These are phyloP conservation scores for Ooceraea biroi DNA, from an alignment of 1,140 invertebrate species.

Conservation along the genomic window DNA sequence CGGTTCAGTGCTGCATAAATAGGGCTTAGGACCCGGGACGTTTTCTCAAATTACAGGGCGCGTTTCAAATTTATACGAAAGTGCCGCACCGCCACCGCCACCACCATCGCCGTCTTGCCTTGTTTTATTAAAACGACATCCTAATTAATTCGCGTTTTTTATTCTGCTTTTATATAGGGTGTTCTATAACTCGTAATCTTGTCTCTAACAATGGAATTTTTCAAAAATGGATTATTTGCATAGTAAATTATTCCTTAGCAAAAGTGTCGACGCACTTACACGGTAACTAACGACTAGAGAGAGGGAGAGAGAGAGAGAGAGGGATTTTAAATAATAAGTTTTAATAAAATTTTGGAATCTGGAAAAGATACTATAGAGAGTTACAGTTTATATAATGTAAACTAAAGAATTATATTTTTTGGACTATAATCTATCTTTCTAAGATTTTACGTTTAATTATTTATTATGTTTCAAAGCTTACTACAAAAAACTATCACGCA, in stretches of 20 bases:
- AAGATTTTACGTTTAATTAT: too few relatives aligned
- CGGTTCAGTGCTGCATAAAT: slow-evolving; percentile 64
- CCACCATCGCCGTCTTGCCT: slow-evolving; percentile 15
- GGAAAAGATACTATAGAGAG: too few relatives aligned
- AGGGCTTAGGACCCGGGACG: slow-evolving; percentile 57
- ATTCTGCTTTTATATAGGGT: slow-evolving; percentile 30
- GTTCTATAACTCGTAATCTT: slow-evolving; percentile 30
- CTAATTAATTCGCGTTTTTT: slow-evolving; percentile 59
- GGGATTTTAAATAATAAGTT: too few relatives aligned
- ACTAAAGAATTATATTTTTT: too few relatives aligned
- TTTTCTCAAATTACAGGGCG: slow-evolving; percentile 62
- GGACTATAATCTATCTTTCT: too few relatives aligned
- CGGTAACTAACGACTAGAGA: too few relatives aligned
- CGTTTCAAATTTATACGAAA: slow-evolving; percentile 64
- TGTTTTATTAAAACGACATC: slow-evolving; percentile 59
- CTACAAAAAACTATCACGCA: too few relatives aligned
- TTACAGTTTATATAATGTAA: too few relatives aligned
- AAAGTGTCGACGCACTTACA: background rate
- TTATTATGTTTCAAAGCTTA: too few relatives aligned
- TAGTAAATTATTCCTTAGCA: background rate
- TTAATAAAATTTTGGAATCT: too few relatives aligned
- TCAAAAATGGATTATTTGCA: too few relatives aligned
- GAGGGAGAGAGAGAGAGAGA: too few relatives aligned
- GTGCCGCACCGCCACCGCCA: slow-evolving; percentile 17
- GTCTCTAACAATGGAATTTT: background rate